These are phyloP conservation scores for Drusus annulatus DNA, from an alignment of 1,140 invertebrate species.

Conservation along the genomic window DNA sequence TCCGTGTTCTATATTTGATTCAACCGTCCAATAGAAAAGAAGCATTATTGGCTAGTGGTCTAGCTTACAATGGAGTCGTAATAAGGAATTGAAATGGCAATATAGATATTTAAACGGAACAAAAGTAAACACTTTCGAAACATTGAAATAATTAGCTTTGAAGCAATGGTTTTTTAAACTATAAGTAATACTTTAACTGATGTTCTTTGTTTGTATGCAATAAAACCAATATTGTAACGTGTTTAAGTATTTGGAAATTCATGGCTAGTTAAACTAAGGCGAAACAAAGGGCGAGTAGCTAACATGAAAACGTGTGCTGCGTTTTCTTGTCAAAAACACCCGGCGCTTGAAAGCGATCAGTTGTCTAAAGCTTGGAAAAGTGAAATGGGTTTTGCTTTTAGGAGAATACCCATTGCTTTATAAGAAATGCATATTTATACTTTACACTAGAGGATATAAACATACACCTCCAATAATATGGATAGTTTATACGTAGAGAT, in stretches of 20 bases:
- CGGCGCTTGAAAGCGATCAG: background rate
- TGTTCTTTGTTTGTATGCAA: background rate
- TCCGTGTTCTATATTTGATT: conserved; percentile 7
- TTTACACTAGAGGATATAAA: too few relatives aligned
- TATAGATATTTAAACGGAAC: background rate
- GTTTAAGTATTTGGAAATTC: conserved; percentile 8
- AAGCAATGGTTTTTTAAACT: too few relatives aligned
- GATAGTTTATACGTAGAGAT: too few relatives aligned
- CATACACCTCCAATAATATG: too few relatives aligned
- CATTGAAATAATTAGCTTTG: background rate
- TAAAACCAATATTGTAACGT: background rate
- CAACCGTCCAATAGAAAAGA: background rate
- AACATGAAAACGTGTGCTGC: background rate
- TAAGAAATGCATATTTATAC: too few relatives aligned
- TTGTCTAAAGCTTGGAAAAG: background rate
- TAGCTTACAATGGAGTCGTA: background rate
- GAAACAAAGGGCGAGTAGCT: background rate
- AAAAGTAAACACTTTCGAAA: background rate
- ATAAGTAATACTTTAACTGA: too few relatives aligned
- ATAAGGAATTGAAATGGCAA: background rate
- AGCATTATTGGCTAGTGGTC: background rate
- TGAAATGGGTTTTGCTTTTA: too few relatives aligned
- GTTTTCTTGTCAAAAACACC: conserved; percentile 29
- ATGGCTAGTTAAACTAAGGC: conserved; percentile 1
- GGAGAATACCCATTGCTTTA: too few relatives aligned